Evolutionary conservation across 2,113 vertebrate species (phyloP).

Genomic region (Azemiops feae): DNA sequence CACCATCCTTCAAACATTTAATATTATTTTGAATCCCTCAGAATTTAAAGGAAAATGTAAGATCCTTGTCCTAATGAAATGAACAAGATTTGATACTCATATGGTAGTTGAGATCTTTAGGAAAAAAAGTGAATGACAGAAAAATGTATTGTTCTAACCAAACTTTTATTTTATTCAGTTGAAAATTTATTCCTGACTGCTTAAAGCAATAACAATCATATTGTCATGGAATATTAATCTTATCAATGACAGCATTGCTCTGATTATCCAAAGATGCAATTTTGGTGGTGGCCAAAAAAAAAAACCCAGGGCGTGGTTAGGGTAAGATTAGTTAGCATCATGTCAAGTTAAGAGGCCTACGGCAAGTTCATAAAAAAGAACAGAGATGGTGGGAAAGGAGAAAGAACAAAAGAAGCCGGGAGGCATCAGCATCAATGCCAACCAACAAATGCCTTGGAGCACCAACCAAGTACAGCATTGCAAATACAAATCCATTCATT

Average conservation of each 20-base stretch:
- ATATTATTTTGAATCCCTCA: background rate
- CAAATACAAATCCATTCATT: background rate
- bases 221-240: background rate
- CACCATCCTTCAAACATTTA: background rate
- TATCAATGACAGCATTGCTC: background rate
- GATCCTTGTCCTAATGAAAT: background rate
- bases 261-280: background rate
- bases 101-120: background rate
- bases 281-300: background rate
- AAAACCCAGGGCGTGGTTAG: background rate
- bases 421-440: background rate
- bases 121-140: background rate
- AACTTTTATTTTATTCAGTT: background rate
- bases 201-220: background rate
- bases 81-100: background rate
- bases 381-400: background rate
- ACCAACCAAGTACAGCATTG: background rate
- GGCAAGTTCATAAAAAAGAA: background rate
- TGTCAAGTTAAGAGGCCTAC: background rate
- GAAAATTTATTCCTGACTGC: background rate
- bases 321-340: background rate
- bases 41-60: background rate
- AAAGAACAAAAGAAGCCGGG: background rate
- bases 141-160: background rate
- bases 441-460: background rate